A percentile compares a stretch with the other conserved stretches of the same genome.
Evolutionary conservation across 1,140 invertebrate genomes (phyloP).

Genomic region (Lordiphosa stackelbergi): DNA sequence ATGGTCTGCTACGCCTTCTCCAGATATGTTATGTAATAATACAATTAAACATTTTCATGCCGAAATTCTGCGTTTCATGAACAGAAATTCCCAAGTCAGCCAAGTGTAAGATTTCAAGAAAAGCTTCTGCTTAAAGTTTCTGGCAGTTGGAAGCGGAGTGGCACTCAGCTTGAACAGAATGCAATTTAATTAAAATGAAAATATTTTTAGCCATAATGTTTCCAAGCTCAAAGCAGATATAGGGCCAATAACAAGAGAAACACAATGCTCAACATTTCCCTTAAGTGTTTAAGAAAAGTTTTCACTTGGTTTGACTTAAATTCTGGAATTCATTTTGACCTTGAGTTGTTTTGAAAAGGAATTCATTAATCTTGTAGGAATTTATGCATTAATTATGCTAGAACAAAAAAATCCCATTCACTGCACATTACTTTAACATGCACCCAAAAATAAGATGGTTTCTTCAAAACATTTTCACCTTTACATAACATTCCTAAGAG

Average conservation of each 20-base stretch:
- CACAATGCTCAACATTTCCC: slow-evolving; percentile 29
- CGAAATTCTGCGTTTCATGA: slow-evolving; percentile 62
- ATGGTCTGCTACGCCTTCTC: slow-evolving; percentile 17
- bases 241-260: background rate
- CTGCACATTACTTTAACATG: background rate
- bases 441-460: too few relatives aligned
- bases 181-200: slow-evolving; percentile 70
- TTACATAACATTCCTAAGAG: background rate
- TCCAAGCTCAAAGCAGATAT: slow-evolving; percentile 5
- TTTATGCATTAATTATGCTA: background rate
- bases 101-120: slow-evolving; percentile 19
- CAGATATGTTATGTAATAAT: slow-evolving; percentile 65
- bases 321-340: slow-evolving; percentile 7
- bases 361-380: slow-evolving; percentile 4
- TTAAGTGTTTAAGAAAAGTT: slow-evolving; percentile 7
- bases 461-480: too few relatives aligned
- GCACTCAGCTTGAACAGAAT: slow-evolving; percentile 34
- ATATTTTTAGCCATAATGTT: slow-evolving; percentile 52
- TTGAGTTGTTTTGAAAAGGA: slow-evolving; percentile 6
- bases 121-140: slow-evolving; percentile 10
- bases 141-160: slow-evolving; percentile 21
- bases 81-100: slow-evolving; percentile 55
- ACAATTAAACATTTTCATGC: slow-evolving; percentile 70
- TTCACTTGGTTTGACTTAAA: slow-evolving; percentile 5
- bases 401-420: background rate